A percentile compares a stretch with the other conserved stretches of the same genome.
These are phyloP conservation scores for Neodiprion fabricii DNA, from an alignment of 1,140 invertebrate genomes.

Conservation along the genomic window DNA sequence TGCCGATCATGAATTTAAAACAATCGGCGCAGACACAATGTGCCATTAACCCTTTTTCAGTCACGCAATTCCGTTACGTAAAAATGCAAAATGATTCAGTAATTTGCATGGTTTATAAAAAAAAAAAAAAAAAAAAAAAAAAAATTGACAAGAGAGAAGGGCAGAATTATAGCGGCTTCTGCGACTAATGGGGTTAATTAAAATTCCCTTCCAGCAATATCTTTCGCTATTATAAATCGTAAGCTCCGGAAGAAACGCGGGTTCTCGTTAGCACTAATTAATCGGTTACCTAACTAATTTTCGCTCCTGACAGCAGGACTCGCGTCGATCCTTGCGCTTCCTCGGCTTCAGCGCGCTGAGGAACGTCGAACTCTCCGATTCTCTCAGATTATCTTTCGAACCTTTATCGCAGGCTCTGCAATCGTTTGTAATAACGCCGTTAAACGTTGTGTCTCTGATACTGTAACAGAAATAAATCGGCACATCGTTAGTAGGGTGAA, in stretches of 20 bases:
- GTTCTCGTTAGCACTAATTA: neutral
- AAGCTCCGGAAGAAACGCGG: neutral
- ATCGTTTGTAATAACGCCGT: constrained; percentile 48
- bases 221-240: neutral
- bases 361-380: constrained; percentile 40
- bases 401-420: constrained; percentile 50
- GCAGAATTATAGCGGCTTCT: too few relatives aligned
- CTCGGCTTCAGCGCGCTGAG: constrained; percentile 60
- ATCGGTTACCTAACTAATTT: constrained; percentile 73
- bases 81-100: too few relatives aligned
- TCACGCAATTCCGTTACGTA: too few relatives aligned
- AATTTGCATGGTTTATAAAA: too few relatives aligned
- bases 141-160: too few relatives aligned
- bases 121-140: too few relatives aligned
- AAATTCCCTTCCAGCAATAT: too few relatives aligned
- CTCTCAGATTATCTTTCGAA: constrained; percentile 42
- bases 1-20: too few relatives aligned
- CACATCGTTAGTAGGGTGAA: too few relatives aligned
- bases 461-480: constrained; percentile 39
- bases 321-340: constrained; percentile 80
- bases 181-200: too few relatives aligned
- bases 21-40: too few relatives aligned
- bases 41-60: too few relatives aligned
- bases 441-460: constrained; percentile 45
- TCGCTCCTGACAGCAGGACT: constrained; percentile 72